Conservation (phyloP, 2,113 vertebrate species). For the Rana temporaria region DNA sequence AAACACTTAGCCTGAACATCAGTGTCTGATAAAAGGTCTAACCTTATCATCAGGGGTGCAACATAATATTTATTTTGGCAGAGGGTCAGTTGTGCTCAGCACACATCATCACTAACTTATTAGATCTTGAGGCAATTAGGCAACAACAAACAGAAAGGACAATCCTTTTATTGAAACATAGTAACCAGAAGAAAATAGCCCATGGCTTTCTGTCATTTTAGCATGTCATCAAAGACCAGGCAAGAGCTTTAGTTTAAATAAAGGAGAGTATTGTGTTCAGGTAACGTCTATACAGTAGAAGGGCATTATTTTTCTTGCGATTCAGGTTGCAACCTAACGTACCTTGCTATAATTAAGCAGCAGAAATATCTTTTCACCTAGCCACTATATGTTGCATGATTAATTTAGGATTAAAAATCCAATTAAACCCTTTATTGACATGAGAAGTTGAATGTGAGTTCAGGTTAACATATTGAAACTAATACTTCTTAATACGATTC, state of each 20-base stretch:
- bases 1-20: constrained; percentile 73
- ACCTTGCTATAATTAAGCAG: constrained; percentile 73
- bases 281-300: constrained; percentile 84
- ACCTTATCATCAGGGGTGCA: constrained; percentile 71
- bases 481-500: constrained; percentile 70
- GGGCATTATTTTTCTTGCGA: constrained; percentile 84
- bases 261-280: constrained; percentile 88
- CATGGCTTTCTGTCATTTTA: constrained; percentile 84
- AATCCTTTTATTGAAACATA: constrained; percentile 89
- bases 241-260: constrained; percentile 81
- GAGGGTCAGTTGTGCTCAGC: constrained; percentile 82
- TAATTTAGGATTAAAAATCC: constrained; percentile 87
- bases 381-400: constrained; percentile 80
- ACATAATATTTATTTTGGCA: constrained; percentile 91
- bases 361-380: constrained; percentile 85
- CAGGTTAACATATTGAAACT: constrained; percentile 76
- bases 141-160: constrained; percentile 96
- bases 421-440: constrained; percentile 76
- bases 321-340: constrained; percentile 87
- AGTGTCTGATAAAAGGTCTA: constrained; percentile 74
- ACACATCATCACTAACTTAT: constrained; percentile 99
- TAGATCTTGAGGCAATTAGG: constrained; percentile 97
- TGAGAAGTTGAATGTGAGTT: constrained; percentile 76
- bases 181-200: constrained; percentile 87
- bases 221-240: constrained; percentile 86